Conservation (phyloP, 2,797 vertebrate species). For the Mus caroli region DNA sequence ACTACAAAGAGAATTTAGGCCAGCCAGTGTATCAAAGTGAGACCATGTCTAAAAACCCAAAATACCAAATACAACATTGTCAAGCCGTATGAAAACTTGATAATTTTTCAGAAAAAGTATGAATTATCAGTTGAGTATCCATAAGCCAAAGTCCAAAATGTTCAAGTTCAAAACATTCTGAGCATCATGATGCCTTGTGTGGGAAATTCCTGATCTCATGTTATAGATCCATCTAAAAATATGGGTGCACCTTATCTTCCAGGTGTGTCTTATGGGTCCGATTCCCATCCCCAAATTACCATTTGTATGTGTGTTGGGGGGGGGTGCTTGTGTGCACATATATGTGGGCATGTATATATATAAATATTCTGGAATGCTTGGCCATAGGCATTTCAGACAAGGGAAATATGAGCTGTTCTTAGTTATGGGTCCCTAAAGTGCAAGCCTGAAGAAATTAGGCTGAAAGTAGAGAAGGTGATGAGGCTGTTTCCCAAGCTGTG, state of each 20-base stretch:
- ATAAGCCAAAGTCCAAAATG: background rate
- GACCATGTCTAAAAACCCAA: background rate
- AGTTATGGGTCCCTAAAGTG: background rate
- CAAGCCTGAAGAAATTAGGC: background rate
- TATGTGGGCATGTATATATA: background rate
- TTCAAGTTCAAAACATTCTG: background rate
- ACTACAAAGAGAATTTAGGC: background rate
- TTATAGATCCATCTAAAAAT: too few species aligned
- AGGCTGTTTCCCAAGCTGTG: rapidly evolving
- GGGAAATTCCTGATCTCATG: background rate
- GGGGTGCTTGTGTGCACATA: background rate
- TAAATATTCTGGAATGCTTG: background rate
- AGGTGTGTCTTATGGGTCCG: background rate
- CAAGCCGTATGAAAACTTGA: background rate
- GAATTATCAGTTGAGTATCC: background rate
- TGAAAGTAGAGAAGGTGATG: background rate
- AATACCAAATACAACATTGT: rapidly evolving
- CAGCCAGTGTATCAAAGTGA: background rate
- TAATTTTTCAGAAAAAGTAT: background rate
- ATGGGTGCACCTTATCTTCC: background rate
- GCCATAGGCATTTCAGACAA: background rate
- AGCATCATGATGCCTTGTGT: background rate
- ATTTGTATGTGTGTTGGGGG: too few species aligned
- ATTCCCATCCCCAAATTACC: too few species aligned
- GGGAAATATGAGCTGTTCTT: background rate